Conservation (phyloP, 2,797 vertebrate genomes). For the Monodelphis domestica region DNA sequence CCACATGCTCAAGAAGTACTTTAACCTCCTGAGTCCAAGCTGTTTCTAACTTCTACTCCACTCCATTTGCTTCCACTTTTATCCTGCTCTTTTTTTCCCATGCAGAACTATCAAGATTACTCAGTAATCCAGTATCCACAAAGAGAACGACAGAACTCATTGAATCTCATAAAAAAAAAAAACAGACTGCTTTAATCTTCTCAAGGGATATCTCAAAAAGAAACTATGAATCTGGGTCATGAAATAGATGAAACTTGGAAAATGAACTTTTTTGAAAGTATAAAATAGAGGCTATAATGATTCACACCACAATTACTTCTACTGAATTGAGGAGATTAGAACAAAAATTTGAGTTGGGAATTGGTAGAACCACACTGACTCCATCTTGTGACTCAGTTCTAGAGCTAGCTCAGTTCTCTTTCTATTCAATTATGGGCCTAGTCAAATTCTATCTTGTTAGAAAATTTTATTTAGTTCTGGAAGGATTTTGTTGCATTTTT, state of each 20-base stretch:
- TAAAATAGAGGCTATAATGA: constrained; percentile 17
- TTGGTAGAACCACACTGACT: too few species aligned
- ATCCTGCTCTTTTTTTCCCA: not conserved
- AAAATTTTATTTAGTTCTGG: too few species aligned
- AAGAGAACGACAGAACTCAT: not conserved
- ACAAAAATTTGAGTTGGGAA: too few species aligned
- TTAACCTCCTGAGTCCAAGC: not conserved
- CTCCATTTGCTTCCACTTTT: not conserved
- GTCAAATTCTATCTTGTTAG: too few species aligned
- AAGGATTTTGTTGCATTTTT: too few species aligned
- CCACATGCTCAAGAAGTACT: not conserved
- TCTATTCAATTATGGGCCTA: too few species aligned
- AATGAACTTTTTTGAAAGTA: constrained; percentile 5
- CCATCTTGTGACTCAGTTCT: too few species aligned
- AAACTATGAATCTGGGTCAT: not conserved
- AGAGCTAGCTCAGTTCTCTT: too few species aligned
- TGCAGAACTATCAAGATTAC: not conserved
- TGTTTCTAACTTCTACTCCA: not conserved
- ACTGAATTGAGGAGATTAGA: too few species aligned
- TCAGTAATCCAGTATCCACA: not conserved
- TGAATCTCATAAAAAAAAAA: constrained; percentile 15
- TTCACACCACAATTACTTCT: constrained; percentile 23
- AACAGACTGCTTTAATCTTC: not conserved
- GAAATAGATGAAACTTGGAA: not conserved
- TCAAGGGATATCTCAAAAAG: constrained; percentile 31